A percentile compares a stretch with the other conserved stretches of the same genome.
Conservation (phyloP, 2,113 vertebrate genomes). For the Onychostoma macrolepis region DNA sequence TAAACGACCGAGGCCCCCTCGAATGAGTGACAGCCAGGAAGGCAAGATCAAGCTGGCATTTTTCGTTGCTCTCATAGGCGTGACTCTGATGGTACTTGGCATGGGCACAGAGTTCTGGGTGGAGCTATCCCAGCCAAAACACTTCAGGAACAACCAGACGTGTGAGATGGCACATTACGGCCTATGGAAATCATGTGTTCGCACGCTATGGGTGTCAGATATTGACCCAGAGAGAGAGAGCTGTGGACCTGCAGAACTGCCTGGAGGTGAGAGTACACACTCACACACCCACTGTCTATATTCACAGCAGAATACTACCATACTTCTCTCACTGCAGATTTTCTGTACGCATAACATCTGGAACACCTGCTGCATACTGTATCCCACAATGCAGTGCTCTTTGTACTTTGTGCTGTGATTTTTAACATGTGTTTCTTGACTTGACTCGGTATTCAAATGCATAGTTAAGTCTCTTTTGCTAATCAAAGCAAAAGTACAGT, state of each 20-base stretch:
- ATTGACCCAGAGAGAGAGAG: slow-evolving; percentile 80
- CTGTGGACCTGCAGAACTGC: slow-evolving; percentile 85
- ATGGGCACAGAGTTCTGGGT: slow-evolving; percentile 92
- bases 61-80: slow-evolving; percentile 81
- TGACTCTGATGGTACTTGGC: slow-evolving; percentile 82
- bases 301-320: not conserved
- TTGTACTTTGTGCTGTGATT: not conserved
- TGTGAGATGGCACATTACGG: slow-evolving; percentile 84
- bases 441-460: not conserved
- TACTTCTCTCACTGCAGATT: not conserved
- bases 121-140: slow-evolving; percentile 82
- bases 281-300: not conserved
- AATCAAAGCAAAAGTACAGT: too few relatives aligned
- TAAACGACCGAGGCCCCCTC: slow-evolving; percentile 52
- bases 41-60: slow-evolving; percentile 76
- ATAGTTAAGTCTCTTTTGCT: too few relatives aligned
- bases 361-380: not conserved
- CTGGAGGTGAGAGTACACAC: slow-evolving; percentile 79
- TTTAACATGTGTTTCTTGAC: not conserved
- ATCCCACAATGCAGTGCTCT: not conserved
- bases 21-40: slow-evolving; percentile 74
- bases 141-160: slow-evolving; percentile 80
- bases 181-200: slow-evolving; percentile 88
- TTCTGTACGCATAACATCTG: not conserved
- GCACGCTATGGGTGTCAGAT: slow-evolving; percentile 83